Conservation (phyloP, 2,113 vertebrate species). For the Catharus minimus region DNA sequence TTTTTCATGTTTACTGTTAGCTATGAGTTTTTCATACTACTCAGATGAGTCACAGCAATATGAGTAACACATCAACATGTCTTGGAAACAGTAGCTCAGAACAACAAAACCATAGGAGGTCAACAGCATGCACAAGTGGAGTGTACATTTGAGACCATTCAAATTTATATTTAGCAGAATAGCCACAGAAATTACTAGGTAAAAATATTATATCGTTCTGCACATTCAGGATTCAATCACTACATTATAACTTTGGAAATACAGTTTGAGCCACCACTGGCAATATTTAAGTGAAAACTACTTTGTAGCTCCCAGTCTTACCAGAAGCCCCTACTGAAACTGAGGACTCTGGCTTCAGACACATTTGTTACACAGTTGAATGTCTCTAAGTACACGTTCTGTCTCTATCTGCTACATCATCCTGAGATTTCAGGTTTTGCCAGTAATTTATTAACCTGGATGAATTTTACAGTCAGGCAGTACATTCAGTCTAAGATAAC, state of each 20-base stretch:
- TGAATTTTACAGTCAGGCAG: not conserved
- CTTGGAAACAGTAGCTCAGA: conserved; percentile 57
- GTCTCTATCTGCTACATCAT: not conserved
- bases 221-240: not conserved
- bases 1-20: conserved; percentile 51
- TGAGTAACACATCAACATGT: conserved; percentile 38
- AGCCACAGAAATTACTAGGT: not conserved
- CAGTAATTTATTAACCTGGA: not conserved
- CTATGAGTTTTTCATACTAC: conserved; percentile 33
- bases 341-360: not conserved
- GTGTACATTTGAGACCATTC: not conserved
- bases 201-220: not conserved
- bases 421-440: not conserved
- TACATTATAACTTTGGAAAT: not conserved
- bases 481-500: not conserved
- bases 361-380: not conserved
- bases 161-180: not conserved
- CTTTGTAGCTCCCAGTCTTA: not conserved
- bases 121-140: conserved; percentile 1
- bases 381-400: not conserved
- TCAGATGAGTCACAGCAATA: conserved; percentile 56
- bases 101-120: conserved; percentile 53
- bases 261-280: not conserved
- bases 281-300: not conserved
- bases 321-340: not conserved